A percentile compares a stretch with the other conserved stretches of the same genome.
These are phyloP conservation scores for Aegithalos caudatus DNA, from an alignment of 2,113 vertebrate species.

Conservation along the genomic window DNA sequence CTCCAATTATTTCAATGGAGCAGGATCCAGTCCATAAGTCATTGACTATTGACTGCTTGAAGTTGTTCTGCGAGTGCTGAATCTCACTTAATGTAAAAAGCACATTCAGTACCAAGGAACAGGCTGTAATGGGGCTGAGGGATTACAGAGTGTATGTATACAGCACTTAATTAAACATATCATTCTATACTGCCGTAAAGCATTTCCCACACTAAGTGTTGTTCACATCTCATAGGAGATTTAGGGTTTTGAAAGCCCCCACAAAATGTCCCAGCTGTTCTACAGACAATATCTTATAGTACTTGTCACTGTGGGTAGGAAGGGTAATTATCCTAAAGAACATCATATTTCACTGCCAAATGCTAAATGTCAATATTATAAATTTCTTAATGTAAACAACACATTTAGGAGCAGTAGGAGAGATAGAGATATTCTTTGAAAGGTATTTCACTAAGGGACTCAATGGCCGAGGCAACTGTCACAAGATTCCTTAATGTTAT, in stretches of 20 bases:
- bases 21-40: neutral
- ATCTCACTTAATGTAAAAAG: neutral
- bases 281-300: neutral
- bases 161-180: conserved; percentile 35
- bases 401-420: neutral
- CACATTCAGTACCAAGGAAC: neutral
- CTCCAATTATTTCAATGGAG: neutral
- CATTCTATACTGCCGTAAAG: conserved; percentile 4
- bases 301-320: conserved; percentile 30
- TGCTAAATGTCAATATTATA: conserved; percentile 40
- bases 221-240: neutral
- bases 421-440: neutral
- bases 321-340: conserved; percentile 48
- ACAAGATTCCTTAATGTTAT: neutral
- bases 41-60: neutral
- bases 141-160: neutral
- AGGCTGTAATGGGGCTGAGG: neutral
- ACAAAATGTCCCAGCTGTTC: conserved; percentile 31
- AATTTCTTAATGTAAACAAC: conserved; percentile 45
- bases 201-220: conserved; percentile 19
- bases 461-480: neutral
- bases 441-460: neutral
- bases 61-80: neutral
- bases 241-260: conserved; percentile 13
- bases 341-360: conserved; percentile 50